Evolutionary conservation across 2,888 invertebrate species (phyloP), one percentile per base, ranked within the genome.

Genomic region (Sinotaia quadrata): DNA sequence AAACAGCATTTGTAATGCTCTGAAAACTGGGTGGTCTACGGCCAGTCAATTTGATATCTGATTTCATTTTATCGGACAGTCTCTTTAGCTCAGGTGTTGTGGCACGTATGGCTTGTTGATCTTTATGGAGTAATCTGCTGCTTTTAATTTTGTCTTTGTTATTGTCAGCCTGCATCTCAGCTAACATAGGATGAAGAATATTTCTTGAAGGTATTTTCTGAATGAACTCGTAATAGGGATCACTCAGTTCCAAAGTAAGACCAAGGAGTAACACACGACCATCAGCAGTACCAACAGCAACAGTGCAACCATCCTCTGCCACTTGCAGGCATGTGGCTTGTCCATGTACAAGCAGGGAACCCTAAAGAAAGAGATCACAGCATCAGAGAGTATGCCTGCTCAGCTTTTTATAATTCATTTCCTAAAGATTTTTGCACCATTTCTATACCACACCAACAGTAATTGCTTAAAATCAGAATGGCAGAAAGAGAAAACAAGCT

Each of bases 221-320:
- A 52, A 84, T 78, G 21, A 79, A 56, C 60, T 85, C 84, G 21
- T 59, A 67, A 37, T 82, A 72, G 0, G 83, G 84, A 52, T 84
- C 84, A 29, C 77, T 71, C 7, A 78, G 69, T 21, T 79, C 83
- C 4, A 85, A 69, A 37, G 83, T 76, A 10, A 84, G 68, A 47
- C 78, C 77, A 4, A 85, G 72, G 5, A 84, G 76, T 75, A 85
- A 76, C 15, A 85, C 77, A 2, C 84, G 73, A 1, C 85, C 84
- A 59, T 86, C 85, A 4, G 77, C 67, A 49, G 83, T 83, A 4
- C 85, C 84, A 0, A 85, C 80, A n/a, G 78, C 77, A 27, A 86
- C 69, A 0, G 84, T 85, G 24, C 82, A 70, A 36, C 81, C 83
- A 63, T 86, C 82, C n/a, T 73, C 73, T 10, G 75, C 80, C 7